Evolutionary conservation across 2,113 vertebrate species (phyloP), one percentile per base, ranked within the genome.

Genomic region (Motacilla tschutschensis): DNA sequence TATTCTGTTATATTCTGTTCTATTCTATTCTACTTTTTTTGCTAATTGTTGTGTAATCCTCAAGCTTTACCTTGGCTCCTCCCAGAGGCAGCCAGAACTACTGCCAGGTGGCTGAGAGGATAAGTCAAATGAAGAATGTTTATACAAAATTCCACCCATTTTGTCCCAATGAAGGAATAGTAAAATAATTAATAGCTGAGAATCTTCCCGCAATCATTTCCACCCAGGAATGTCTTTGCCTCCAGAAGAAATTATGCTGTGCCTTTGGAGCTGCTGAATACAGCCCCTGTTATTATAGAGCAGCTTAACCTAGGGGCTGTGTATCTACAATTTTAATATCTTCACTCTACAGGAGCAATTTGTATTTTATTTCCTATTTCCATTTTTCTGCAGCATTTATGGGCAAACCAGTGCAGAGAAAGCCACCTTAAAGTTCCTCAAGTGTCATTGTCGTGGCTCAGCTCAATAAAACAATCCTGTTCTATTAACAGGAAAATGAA

Each of bases 291-390:
- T 90, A 43, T 64, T 88, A 58, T 17, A 66, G 18, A 94, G 55
- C 66, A 93, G 76, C 88, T 94, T 85, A 88, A 91, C 72, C 60
- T 87, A 58, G 51, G 67, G 70, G 20, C 57, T 83, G 65, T 85
- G 76, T 24, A 89, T 46, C 58, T 58, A 24, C 87, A 63, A 35
- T 94, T 90, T 93, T 91, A 93, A 87, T 89, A 94, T 85, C 72
- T 87, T 87, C 76, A 75, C 83, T 95, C 62, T 63, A 47, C 35
- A 55, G 70, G 29, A 80, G 46, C 46, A 54, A 48, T 87, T 67
- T 79, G 17, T 67, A 36, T 90, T 87, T 88, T 92, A 90, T 50
- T 88, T 70, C 41, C 36, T 35, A 43, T 77, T 94, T 82, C 44
- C 57, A 55, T 90, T 84, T 84, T 20, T 73, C 44, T 36, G 21